A percentile compares a stretch with the other conserved stretches of the same genome.
Evolutionary conservation across 2,888 invertebrate species (phyloP).

Genomic region (Onchidella celtica): DNA sequence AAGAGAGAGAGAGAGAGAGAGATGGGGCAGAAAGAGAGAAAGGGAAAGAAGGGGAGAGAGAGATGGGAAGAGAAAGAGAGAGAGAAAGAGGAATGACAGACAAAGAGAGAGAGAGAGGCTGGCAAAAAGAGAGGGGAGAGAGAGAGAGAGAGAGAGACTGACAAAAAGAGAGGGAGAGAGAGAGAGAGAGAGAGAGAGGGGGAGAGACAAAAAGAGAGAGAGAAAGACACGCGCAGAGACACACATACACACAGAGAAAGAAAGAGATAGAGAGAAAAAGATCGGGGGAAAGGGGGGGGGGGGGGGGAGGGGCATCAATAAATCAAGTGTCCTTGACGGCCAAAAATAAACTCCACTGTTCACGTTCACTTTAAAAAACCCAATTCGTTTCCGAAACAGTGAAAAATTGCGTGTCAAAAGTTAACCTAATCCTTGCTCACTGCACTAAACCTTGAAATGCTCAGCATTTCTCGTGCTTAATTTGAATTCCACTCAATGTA

Average conservation of each 20-base stretch:
- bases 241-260: not conserved
- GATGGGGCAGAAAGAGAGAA: not conserved
- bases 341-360: no score
- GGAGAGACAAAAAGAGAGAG: conserved; percentile 12
- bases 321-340: not conserved
- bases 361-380: no score
- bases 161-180: not conserved
- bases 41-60: conserved; percentile 9
- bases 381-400: no score
- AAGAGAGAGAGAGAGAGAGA: not conserved
- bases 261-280: not conserved
- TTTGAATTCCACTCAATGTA: no score
- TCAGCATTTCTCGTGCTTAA: no score
- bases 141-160: not conserved
- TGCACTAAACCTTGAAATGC: no score
- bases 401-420: no score
- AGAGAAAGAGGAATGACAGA: not conserved
- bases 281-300: not conserved
- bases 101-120: not conserved
- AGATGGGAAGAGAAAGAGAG: conserved; percentile 8
- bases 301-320: not conserved
- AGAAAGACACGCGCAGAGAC: not conserved
- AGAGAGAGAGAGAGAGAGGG: conserved; percentile 8
- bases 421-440: no score
- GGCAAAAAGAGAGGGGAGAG: no score